These are phyloP conservation scores for Galendromus occidentalis DNA, from an alignment of 1,140 invertebrate genomes.

Conservation along the genomic window DNA sequence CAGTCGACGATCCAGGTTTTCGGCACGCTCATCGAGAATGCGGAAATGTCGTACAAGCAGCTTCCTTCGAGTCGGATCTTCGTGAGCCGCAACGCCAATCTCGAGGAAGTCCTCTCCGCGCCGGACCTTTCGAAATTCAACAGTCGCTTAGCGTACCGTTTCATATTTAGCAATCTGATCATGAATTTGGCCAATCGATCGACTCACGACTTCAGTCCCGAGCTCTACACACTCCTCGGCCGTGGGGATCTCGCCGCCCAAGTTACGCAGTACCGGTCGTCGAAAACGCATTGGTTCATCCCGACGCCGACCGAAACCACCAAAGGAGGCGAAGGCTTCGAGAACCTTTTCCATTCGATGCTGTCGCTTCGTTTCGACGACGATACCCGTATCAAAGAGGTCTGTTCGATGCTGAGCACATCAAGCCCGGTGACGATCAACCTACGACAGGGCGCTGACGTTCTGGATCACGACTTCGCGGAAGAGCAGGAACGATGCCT, in stretches of 20 bases:
- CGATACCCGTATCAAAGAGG: conserved; percentile 56
- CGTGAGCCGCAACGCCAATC: neutral
- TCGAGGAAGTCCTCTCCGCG: neutral
- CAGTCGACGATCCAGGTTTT: conserved; percentile 12
- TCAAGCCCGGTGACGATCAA: conserved; percentile 66
- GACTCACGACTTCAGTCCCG: conserved; percentile 10
- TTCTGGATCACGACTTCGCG: conserved; percentile 88
- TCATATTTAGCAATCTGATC: neutral
- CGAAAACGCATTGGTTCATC: neutral
- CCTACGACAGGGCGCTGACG: conserved; percentile 66
- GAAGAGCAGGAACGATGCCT: conserved; percentile 86
- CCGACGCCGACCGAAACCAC: neutral
- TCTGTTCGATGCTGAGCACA: conserved; percentile 61
- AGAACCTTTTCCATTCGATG: conserved; percentile 27
- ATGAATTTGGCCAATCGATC: neutral
- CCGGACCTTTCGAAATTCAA: neutral
- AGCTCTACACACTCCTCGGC: conserved; percentile 1
- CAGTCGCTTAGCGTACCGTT: neutral
- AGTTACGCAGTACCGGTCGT: neutral
- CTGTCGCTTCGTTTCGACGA: conserved; percentile 44
- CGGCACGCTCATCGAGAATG: neutral
- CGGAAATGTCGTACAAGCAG: neutral
- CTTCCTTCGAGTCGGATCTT: neutral
- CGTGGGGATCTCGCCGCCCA: neutral
- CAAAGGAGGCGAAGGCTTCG: neutral